A percentile compares a stretch with the other conserved stretches of the same genome.
Conservation (phyloP, 2,113 vertebrate genomes). For the Rhineura floridana region DNA sequence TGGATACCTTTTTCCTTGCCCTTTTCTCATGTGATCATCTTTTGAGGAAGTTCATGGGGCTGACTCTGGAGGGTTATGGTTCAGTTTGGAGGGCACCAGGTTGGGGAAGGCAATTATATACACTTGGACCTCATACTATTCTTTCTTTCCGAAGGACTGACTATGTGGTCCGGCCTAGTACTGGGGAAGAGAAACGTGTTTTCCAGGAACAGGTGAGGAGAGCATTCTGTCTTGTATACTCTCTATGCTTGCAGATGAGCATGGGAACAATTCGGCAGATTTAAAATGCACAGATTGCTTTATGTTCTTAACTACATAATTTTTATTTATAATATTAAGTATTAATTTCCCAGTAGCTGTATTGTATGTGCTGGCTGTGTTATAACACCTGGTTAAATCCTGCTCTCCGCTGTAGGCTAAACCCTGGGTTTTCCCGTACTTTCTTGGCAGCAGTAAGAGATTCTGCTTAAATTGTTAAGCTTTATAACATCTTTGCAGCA, state of each 20-base stretch:
- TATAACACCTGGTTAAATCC: background rate
- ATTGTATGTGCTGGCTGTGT: background rate
- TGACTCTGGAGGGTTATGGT: background rate
- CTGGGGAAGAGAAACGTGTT: slow-evolving; percentile 92
- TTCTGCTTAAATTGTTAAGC: background rate
- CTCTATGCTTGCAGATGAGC: no score
- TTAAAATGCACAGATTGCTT: background rate
- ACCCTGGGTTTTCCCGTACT: background rate
- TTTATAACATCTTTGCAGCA: background rate
- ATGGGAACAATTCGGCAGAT: no score
- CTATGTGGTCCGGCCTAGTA: slow-evolving; percentile 96
- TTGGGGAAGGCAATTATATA: background rate
- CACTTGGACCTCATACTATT: slow-evolving; percentile 33
- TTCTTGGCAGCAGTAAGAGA: background rate
- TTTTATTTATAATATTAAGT: background rate
- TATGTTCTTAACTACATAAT: background rate
- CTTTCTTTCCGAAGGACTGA: slow-evolving; percentile 89
- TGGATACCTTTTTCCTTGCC: background rate
- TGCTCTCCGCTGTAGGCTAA: background rate
- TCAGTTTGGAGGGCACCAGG: no score
- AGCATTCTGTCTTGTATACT: background rate
- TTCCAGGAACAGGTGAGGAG: slow-evolving; percentile 95
- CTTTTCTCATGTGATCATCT: background rate
- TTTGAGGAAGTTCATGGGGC: background rate
- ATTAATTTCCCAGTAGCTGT: background rate